Evolutionary conservation across 2,797 vertebrate genomes (phyloP), one percentile per base, ranked within the genome.

Genomic region (Melanotaenia boesemani): DNA sequence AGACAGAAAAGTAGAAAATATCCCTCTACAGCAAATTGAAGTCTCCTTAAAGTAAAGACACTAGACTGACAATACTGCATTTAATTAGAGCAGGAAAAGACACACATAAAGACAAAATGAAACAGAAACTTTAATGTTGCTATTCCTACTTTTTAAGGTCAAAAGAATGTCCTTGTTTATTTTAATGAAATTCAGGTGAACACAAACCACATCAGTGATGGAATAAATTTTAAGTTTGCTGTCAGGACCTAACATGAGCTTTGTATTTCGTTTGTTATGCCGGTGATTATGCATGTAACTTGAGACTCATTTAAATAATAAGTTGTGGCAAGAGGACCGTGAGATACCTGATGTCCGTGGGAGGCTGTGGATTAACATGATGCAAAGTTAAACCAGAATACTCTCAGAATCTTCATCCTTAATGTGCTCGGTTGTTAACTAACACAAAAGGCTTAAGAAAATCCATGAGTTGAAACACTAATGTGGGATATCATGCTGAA

Each of bases 271-370:
- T 67, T 67, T 64, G 64, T 70, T 75, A 69, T 73, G 54, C 36
- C 56, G 39, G 60, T 52, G 26, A 75, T 77, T 66, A 73, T 70
- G 55, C 66, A 63, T 55, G 72, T 32, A 50, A 74, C 46, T 32
- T 39, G 60, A 76, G 64, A 64, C 60, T 77, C 39, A 72, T 81
- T 85, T 74, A 70, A 72, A 86, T 72, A 66, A 82, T 78, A 74
- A 48, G 60, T 62, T 77, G 37, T 75, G 77, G 41, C 67, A 75
- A 66, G 57, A 61, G 46, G 67, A 84, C 46, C 32, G 55, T 74
- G 44, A 30, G 68, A 79, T 58, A 48, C 57, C 62, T 66, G 58
- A 39, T 71, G 78, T 79, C 70, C 0, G 30, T 34, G 46, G 62
- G 71, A 56, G 34, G 67, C 63, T 37, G 54, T 54, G 26, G 57